Conservation (phyloP, 2,888 invertebrate genomes). For the Synergus laeviventris region DNA sequence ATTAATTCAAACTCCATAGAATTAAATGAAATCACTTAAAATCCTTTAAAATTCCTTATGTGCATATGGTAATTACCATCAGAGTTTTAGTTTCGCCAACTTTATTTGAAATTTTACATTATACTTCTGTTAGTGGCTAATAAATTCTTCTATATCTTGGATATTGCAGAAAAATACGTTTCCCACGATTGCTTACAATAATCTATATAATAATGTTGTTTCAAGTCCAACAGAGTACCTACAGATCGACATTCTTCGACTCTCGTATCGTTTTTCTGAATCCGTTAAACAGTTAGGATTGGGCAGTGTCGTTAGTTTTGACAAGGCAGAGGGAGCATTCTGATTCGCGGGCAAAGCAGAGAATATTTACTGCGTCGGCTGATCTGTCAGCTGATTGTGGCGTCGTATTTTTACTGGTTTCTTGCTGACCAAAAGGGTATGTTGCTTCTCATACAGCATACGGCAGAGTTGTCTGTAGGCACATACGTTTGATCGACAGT, state of each 20-base stretch:
- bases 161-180: neutral
- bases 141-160: neutral
- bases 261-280: neutral
- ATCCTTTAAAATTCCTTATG: too few species aligned
- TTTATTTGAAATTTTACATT: too few species aligned
- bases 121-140: too few species aligned
- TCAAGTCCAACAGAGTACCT: neutral
- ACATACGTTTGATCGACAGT: conserved; percentile 35
- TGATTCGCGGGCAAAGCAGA: conserved; percentile 52
- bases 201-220: neutral
- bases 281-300: conserved; percentile 12
- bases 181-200: neutral
- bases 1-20: too few species aligned
- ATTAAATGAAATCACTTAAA: too few species aligned
- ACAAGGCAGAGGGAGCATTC: conserved; percentile 52
- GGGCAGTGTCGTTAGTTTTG: conserved; percentile 64
- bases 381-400: conserved; percentile 69
- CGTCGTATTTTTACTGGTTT: conserved; percentile 64
- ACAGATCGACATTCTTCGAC: conserved; percentile 1
- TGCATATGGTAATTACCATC: too few species aligned
- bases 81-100: too few species aligned
- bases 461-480: conserved; percentile 46
- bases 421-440: conserved; percentile 57
- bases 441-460: conserved; percentile 47
- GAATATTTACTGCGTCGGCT: conserved; percentile 67